A percentile compares a stretch with the other conserved stretches of the same genome.
Evolutionary conservation across 2,797 vertebrate species (phyloP).

Genomic region (Pogonophryne albipinna): DNA sequence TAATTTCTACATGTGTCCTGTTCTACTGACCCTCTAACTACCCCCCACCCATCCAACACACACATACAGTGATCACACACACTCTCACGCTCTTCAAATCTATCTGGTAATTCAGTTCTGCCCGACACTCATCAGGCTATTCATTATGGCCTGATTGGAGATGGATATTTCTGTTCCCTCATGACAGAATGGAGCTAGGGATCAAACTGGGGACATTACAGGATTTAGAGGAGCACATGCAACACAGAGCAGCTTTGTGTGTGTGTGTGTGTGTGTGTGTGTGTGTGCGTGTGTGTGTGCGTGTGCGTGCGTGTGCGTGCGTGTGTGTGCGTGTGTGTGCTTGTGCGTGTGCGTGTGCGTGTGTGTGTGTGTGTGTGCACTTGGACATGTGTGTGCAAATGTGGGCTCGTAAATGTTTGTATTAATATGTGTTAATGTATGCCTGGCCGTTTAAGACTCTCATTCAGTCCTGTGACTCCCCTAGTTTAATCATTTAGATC

Average conservation of each 20-base stretch:
- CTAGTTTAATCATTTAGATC: slow-evolving; percentile 80
- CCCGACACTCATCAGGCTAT: slow-evolving; percentile 81
- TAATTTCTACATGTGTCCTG: slow-evolving; percentile 80
- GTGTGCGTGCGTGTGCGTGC: no score
- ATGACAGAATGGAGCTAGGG: slow-evolving; percentile 77
- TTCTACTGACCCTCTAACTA: slow-evolving; percentile 76
- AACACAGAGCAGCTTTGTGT: slow-evolving; percentile 43
- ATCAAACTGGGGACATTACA: slow-evolving; percentile 79
- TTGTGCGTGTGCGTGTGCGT: slow-evolving; percentile 29
- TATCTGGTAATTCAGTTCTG: slow-evolving; percentile 82
- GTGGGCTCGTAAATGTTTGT: slow-evolving; percentile 64
- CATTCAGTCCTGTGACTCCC: slow-evolving; percentile 66
- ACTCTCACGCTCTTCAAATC: slow-evolving; percentile 67
- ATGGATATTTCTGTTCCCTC: slow-evolving; percentile 81
- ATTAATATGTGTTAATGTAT: slow-evolving; percentile 73
- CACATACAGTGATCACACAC: slow-evolving; percentile 31
- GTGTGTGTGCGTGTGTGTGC: no score
- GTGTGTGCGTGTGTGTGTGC: slow-evolving; percentile 40
- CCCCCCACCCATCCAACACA: slow-evolving; percentile 29
- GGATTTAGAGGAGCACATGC: slow-evolving; percentile 65
- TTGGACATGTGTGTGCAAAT: slow-evolving; percentile 45
- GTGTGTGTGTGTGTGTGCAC: slow-evolving; percentile 36
- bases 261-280: slow-evolving; percentile 30
- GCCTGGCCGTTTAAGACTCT: slow-evolving; percentile 64
- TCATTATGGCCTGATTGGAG: slow-evolving; percentile 83